Conservation (phyloP, 2,888 invertebrate species). For the Gibbula magus region DNA sequence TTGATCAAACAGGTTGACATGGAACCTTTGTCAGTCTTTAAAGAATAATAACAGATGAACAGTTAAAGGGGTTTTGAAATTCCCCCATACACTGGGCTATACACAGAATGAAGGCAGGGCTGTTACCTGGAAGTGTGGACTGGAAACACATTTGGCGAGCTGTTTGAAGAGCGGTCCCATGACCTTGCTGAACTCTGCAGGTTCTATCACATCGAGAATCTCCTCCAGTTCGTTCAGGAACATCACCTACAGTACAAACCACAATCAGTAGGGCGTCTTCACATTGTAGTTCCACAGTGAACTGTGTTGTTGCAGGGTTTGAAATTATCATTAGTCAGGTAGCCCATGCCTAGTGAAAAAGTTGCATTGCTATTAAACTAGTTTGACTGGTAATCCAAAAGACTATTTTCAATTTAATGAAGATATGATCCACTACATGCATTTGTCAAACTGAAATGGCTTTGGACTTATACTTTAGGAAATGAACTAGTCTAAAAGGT, state of each 20-base stretch:
- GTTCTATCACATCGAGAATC: conserved; percentile 99
- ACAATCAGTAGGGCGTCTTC: not conserved
- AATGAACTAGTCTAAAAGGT: too few relatives aligned
- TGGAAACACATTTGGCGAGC: conserved; percentile 98
- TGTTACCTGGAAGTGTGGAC: conserved; percentile 98
- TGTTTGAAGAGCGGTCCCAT: conserved; percentile 98
- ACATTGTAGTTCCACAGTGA: not conserved
- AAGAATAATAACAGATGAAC: too few relatives aligned
- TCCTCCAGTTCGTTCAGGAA: conserved; percentile 99
- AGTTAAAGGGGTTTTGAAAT: too few relatives aligned
- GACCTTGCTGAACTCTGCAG: conserved; percentile 98
- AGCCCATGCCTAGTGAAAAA: too few relatives aligned
- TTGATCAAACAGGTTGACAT: too few relatives aligned
- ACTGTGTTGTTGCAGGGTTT: not conserved
- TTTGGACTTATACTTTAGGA: too few relatives aligned
- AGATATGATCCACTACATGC: too few relatives aligned
- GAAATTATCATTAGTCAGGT: not conserved
- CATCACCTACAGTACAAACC: conserved; percentile 87
- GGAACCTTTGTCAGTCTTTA: too few relatives aligned
- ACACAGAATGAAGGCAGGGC: not conserved
- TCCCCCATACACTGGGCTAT: not conserved
- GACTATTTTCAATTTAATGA: too few relatives aligned
- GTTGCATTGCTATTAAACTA: not conserved
- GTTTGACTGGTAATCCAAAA: too few relatives aligned
- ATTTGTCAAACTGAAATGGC: too few relatives aligned